phyloP scores from a whole-genome alignment of 2,797 vertebrate species.

The Todus mexicanus region DNA sequence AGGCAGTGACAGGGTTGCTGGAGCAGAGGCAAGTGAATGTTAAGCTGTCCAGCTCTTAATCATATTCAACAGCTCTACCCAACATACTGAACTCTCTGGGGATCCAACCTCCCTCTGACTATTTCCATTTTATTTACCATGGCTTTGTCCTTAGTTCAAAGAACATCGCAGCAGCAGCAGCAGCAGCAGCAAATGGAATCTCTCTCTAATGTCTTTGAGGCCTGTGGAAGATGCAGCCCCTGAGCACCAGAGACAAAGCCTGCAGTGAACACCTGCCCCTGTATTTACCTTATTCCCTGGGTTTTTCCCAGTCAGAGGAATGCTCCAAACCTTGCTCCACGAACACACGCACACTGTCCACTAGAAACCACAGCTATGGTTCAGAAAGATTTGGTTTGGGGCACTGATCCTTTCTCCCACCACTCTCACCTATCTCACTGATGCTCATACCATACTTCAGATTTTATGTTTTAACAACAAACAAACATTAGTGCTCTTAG shows the following conservation, averaged over 20 bases:
- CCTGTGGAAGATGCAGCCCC: background rate
- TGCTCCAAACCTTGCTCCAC: background rate
- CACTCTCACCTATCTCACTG: background rate
- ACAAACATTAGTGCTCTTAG: background rate
- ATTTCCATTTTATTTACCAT: background rate
- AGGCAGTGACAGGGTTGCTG: too few relatives aligned
- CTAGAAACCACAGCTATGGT: background rate
- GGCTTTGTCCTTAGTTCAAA: background rate
- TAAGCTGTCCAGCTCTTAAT: background rate
- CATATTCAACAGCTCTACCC: background rate
- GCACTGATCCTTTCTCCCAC: background rate
- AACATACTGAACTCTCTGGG: background rate
- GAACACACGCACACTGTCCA: background rate
- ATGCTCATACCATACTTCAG: background rate
- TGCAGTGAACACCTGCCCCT: background rate
- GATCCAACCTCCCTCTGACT: background rate
- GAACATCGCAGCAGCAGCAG: background rate
- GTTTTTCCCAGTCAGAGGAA: background rate
- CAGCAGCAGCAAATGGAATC: background rate
- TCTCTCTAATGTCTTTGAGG: background rate
- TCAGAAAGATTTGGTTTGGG: background rate
- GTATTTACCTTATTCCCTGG: background rate
- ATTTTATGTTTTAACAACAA: conserved; percentile 3
- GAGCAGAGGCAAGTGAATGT: background rate
- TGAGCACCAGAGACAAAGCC: background rate